These are phyloP conservation scores for Stylophora pistillata DNA, from an alignment of 64 coral and sea anemone genomes.

Conservation along the genomic window DNA sequence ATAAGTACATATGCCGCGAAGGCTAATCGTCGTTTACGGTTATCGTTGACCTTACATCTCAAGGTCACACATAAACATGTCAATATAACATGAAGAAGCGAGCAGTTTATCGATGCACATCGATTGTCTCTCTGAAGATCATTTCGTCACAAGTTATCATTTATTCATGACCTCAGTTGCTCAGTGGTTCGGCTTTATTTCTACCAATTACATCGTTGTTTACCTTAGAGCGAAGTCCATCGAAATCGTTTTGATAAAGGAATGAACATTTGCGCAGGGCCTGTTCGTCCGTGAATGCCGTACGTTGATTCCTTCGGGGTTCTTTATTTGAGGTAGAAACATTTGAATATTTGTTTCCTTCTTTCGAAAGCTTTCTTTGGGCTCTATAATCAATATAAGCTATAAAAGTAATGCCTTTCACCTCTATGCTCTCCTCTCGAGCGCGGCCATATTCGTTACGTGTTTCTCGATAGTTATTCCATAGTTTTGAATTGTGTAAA, in stretches of 20 bases:
- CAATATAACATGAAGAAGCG: not conserved
- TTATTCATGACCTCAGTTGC: constrained; percentile 29
- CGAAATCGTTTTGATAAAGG: not conserved
- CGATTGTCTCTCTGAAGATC: not conserved
- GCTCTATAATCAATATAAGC: not conserved
- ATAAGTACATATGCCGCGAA: not conserved
- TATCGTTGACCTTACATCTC: not conserved
- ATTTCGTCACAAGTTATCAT: constrained; percentile 48
- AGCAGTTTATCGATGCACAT: not conserved
- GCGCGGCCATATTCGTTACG: no score
- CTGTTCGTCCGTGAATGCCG: constrained; percentile 7
- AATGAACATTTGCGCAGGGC: not conserved
- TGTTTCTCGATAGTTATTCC: no score
- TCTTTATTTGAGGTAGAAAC: not conserved
- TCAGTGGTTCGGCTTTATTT: constrained; percentile 29
- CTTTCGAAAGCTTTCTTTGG: not conserved
- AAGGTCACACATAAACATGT: constrained; percentile 6
- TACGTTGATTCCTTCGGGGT: not conserved
- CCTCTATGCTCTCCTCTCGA: no score
- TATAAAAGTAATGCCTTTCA: not conserved
- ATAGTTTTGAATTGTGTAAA: no score
- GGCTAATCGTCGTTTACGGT: not conserved
- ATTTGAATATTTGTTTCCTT: not conserved
- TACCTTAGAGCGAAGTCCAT: constrained; percentile 12
- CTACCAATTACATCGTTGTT: constrained; percentile 28